Base-by-base conservation (phyloP, 1,140 invertebrate species). In the Drosophila funebris region DNA sequence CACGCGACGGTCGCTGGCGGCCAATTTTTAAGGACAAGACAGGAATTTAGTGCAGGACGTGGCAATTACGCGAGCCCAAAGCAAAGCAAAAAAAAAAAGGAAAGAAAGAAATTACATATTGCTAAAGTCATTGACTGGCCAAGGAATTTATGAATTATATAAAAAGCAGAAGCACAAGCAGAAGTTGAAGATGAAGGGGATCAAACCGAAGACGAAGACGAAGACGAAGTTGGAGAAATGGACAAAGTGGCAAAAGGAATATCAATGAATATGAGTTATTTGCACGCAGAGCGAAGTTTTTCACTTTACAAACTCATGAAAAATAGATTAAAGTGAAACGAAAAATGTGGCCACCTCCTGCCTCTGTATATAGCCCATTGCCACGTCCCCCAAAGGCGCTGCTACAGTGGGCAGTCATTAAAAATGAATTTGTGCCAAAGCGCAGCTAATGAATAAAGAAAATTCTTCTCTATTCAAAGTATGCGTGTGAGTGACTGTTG, bases 231-330 rank as follows among this genome's bases (percentile, higher is more conserved):
- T 8, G 31, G 24, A 37, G 13, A 43, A 31, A 6, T 7, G 14
- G 8, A 36, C 13, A 6, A 13, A 48, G 52, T 56, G 36, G 31
- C 63, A 52, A 79, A 66, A 44, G 43, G 78, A 82, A 88, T 87
- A 88, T 82, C 83, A 88, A 78, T 87, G 83, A 76, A 78, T 82
- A 82, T 88, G 78, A 88, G 83, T 88, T 87, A 88, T 87, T 88
- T 68, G 75, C 82, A 87, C 82, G 82, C 82, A 78, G 69, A 69
- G 61, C 71, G 48, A 78, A 82, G 70, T 77, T 84, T 84, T 84
- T 74, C 73, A 88, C 78, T 87, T 87, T 83, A 71, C 61, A 76
- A 82, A 88, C 78, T 88, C 83, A 87, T 87, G 79, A 88, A 88
- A 87, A 87, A 87, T 87, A 88, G 83, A 87, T 87, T 87, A 83